Percentiles rank a stretch among this genome's conserved stretches.
Evolutionary conservation across 2,888 invertebrate genomes (phyloP).

Genomic region (Tuta absoluta): DNA sequence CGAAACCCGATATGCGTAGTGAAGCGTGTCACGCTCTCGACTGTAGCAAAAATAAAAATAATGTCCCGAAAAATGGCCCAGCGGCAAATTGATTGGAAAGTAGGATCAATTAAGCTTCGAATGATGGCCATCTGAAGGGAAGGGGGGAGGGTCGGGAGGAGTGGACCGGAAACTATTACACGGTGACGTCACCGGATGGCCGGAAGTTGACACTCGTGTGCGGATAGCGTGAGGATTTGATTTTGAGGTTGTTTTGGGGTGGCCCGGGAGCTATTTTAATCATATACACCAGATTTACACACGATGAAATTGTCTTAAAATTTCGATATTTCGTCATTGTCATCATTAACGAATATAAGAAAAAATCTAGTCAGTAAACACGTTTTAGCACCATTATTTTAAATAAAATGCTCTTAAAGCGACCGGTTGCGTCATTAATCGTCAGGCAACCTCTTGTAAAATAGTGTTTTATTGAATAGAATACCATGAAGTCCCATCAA

Average conservation of each 20-base stretch:
- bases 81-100: constrained; percentile 48
- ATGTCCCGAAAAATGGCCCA: constrained; percentile 39
- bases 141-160: constrained; percentile 49
- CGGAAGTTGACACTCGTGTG: constrained; percentile 28
- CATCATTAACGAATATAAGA: no score
- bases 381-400: no score
- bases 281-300: not conserved
- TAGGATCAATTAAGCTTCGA: constrained; percentile 60
- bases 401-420: no score
- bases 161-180: constrained; percentile 64
- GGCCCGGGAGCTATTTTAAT: not conserved
- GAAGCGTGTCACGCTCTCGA: not conserved
- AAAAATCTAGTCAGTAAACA: no score
- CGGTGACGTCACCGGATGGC: constrained; percentile 36
- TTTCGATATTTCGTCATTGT: no score
- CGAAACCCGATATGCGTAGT: not conserved
- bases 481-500: no score
- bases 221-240: constrained; percentile 19
- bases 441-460: no score
- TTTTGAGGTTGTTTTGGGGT: constrained; percentile 18
- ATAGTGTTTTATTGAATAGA: no score
- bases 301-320: not conserved
- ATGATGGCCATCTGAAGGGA: constrained; percentile 43
- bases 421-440: no score
- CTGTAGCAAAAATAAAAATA: constrained; percentile 7